phyloP scores from a whole-genome alignment of 2,888 invertebrate genomes.

The Polydrusus tereticollis region DNA sequence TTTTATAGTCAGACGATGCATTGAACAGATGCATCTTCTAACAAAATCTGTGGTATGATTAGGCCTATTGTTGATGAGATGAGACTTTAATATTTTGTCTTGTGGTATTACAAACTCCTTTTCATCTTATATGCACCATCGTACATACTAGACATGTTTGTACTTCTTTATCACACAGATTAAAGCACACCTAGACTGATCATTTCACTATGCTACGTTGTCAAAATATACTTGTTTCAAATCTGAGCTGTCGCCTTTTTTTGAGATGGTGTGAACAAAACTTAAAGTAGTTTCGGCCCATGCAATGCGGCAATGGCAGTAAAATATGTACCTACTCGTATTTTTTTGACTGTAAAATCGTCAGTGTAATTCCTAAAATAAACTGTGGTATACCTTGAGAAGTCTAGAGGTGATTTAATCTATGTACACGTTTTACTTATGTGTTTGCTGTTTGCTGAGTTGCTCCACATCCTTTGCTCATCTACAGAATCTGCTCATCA shows the following conservation, averaged over 20 bases:
- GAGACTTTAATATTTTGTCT: not conserved
- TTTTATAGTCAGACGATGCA: not conserved
- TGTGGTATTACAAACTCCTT: not conserved
- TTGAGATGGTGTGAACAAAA: too few relatives aligned
- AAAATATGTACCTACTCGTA: too few relatives aligned
- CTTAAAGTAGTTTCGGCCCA: too few relatives aligned
- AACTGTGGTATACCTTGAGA: not conserved
- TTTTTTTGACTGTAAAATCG: too few relatives aligned
- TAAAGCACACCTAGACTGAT: not conserved
- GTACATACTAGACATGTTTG: constrained; percentile 57
- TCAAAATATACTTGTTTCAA: too few relatives aligned
- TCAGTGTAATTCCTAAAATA: not conserved
- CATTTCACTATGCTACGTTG: too few relatives aligned
- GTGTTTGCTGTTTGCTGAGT: constrained; percentile 58
- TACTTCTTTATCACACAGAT: constrained; percentile 44
- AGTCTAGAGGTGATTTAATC: constrained; percentile 3
- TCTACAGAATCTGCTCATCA: constrained; percentile 17
- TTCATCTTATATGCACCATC: constrained; percentile 58
- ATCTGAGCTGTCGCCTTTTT: too few relatives aligned
- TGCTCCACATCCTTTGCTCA: constrained; percentile 49
- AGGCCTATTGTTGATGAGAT: not conserved
- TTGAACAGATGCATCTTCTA: too few relatives aligned
- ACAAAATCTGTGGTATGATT: not conserved
- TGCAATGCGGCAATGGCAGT: too few relatives aligned
- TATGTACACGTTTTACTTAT: constrained; percentile 12